Conservation (phyloP, 2,888 invertebrate species). For the Pristionchus entomophagus region DNA sequence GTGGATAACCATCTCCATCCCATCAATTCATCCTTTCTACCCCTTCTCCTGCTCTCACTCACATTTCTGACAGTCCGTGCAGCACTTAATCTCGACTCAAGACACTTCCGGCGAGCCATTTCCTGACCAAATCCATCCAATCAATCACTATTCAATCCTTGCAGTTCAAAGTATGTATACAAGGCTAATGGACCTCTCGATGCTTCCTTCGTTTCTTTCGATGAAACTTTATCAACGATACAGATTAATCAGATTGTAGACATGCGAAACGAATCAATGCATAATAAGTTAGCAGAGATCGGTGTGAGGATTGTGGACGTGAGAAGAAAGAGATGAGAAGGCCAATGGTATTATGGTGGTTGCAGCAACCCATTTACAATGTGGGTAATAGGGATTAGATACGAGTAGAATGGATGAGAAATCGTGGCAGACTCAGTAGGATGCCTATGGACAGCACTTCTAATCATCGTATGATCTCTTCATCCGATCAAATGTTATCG, state of each 20-base stretch:
- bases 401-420: background rate
- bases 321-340: background rate
- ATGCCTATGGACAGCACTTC: background rate
- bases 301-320: background rate
- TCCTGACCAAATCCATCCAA: background rate
- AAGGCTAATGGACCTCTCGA: constrained; percentile 4
- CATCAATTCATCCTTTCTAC: background rate
- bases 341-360: background rate
- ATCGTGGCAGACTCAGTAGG: background rate
- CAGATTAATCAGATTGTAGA: background rate
- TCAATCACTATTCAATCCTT: background rate
- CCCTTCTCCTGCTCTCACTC: background rate
- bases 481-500: no score
- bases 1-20: no score
- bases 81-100: background rate
- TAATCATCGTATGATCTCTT: background rate
- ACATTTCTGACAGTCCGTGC: background rate
- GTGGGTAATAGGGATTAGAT: background rate
- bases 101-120: background rate
- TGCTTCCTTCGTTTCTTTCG: no score
- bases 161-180: background rate
- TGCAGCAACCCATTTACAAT: background rate
- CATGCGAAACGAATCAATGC: constrained; percentile 8
- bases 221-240: constrained; percentile 27
- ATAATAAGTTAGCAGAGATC: constrained; percentile 39